Base-by-base conservation (phyloP, 2,888 invertebrate species). In the Latheticus oryzae region DNA sequence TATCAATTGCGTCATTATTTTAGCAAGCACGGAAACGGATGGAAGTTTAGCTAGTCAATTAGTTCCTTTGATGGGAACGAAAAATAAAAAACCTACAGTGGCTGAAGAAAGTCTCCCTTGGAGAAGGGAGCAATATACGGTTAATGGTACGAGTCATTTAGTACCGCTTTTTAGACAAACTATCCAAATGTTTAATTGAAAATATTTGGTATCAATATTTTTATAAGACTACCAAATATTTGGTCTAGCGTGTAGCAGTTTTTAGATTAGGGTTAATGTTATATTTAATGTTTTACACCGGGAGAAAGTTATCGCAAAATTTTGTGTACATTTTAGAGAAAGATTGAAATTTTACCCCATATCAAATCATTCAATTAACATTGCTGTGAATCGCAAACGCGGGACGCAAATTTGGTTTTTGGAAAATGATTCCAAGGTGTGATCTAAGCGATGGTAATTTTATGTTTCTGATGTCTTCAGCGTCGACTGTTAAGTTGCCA, bases 401-500 rank as follows among this genome's bases (percentile, higher is more conserved):
- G n/a, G n/a, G n/a, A n/a, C n/a, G n/a, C n/a, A 97, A 82, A 1
- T 90, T 87, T 0, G 95, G 97, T 72, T 97, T 96, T 79, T 97
- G 97, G 2, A 93, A 92, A 1, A 97, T 91, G 59, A 96, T 89
- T 2, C 95, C 95, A 57, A 97, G 84, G 62, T 92, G 88, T 28
- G 86, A 83, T 54, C 97, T 83, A 4, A 91, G 58, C 3, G 70
- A 67, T 1, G 58, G 32, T 50, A 77, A 48, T 45, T 67, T 71
- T 8, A 73, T 67, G 1, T 55, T 48, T 33, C 64, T 66, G 2
- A 68, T 65, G 48, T 74, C 68, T 8, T 61, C 66, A 5, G 63
- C 65, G 21, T 72, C 71, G 1, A 75, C 60, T 7, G 45, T 58
- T 64, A 91, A 83, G 38, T 82, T 74, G 1, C 93, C 93, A 2